Conservation (phyloP, 2,113 vertebrate species). For the Lucifuga dentata region DNA sequence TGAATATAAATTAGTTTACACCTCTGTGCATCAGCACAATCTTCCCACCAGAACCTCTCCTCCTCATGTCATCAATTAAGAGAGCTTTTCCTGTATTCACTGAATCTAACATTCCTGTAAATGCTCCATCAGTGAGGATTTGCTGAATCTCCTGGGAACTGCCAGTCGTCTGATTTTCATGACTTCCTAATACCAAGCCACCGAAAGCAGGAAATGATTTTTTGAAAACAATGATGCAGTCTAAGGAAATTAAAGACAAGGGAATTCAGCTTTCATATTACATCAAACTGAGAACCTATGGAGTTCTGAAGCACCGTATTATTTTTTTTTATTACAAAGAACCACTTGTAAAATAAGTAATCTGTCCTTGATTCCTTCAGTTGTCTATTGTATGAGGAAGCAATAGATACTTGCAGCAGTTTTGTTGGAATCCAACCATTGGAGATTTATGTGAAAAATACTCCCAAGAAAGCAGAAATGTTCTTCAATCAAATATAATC, state of each 20-base stretch:
- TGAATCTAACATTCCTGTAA: neutral
- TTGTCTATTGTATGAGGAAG: neutral
- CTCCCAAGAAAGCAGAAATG: neutral
- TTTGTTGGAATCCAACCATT: neutral
- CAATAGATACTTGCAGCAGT: neutral
- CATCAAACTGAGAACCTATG: neutral
- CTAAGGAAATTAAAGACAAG: conserved; percentile 8
- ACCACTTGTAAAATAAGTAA: too few species aligned
- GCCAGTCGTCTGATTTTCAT: neutral
- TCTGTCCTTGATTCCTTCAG: neutral
- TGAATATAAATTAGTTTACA: too few species aligned
- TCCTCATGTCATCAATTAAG: too few species aligned
- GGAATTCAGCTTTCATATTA: conserved; percentile 6
- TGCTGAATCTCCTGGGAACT: conserved; percentile 7
- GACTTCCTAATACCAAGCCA: neutral
- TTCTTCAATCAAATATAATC: neutral
- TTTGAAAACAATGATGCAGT: neutral
- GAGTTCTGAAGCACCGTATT: neutral
- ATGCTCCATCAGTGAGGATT: neutral
- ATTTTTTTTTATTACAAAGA: neutral
- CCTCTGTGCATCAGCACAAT: neutral
- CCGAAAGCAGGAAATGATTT: neutral
- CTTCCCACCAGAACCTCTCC: too few species aligned
- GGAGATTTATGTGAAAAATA: neutral
- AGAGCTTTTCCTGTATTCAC: neutral